Evolutionary conservation across 2,113 vertebrate species (phyloP), one percentile per base, ranked within the genome.

Genomic region (Neodon shergylaensis): DNA sequence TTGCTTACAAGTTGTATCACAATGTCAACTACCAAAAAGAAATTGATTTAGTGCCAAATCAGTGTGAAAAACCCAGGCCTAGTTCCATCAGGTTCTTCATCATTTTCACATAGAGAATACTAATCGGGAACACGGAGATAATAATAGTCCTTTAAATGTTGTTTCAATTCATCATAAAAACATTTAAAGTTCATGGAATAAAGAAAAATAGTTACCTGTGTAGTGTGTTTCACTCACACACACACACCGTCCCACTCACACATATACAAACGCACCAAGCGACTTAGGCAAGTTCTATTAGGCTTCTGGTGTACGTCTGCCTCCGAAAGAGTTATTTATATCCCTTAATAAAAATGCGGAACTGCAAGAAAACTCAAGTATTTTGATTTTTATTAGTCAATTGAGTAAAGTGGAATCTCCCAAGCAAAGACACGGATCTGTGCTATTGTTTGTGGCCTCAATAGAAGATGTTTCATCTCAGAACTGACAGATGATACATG

Each of bases 71-170:
- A 26, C 39, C 28, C 39, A 36, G 7, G 14, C 63, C n/a, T 19
- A 33, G 14, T 21, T 3, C 5, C 3, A 26, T 5, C 24, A 58
- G 44, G 12, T 74, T 47, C 0, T 0, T 49, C 7, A 31, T 21
- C 1, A 14, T 1, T 49, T 83, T 19, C 12, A 65, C 8, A 36
- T 17, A 76, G 9, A 36, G 44, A 33, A 11, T 52, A 16, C 11
- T 61, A 49, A 49, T 49, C 52, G 66, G 17, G n/a, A 61, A 77
- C 49, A 28, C 28, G 9, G 2, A 33, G 4, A 26, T 10, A 22
- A 31, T 11, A 58, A 83, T 28, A 49, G 11, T 42, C 28, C 1
- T 63, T 8, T 12, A 33, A 12, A 42, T 1, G 9, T 11, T 73
- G 0, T 79, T 84, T 84, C 33, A 42, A 21, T 22, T 22, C 76